Base-by-base conservation (phyloP, 2,797 vertebrate species). In the Trachurus trachurus region DNA sequence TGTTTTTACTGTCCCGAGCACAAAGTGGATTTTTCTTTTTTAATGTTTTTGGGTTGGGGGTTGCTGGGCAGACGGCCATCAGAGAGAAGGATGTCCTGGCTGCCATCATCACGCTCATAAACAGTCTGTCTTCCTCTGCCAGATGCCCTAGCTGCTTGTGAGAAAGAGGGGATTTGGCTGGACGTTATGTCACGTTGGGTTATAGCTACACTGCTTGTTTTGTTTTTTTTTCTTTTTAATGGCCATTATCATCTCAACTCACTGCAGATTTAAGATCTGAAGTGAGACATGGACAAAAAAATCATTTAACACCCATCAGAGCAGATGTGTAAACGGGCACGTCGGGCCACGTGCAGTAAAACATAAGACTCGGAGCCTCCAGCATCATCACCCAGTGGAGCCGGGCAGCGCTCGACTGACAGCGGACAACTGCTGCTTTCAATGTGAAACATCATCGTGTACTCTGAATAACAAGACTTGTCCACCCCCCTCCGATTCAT, bases 291-390 rank as follows among this genome's bases (percentile, higher is more conserved):
- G 63, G 44, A 47, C 58, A 26, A 70, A 66, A 62, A 52, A 60
- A 26, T 22, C 6, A 31, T 82, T 78, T 78, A 29, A 62, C 82
- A 87, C 79, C 74, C 76, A 81, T 71, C 79, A 66, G 64, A n/a
- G 60, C 58, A 57, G 81, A 44, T 9, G 50, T 26, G 71, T 71
- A 80, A 83, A 79, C 78, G 68, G 31, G 29, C 40, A 15, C 5
- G 50, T 63, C n/a, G 50, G 31, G 19, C 21, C 7, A 53, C 17
- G 34, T 67, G 4, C 42, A 44, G 42, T 5, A 16, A 61, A 74
- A 74, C 60, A 71, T 83, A 77, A 73, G 52, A 79, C 13, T 59
- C 56, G 0, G 22, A 47, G 17, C 49, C 61, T 71, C 40, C 54
- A 76, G 69, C 65, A 52, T 16, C 31, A 31, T 66, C 52, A 12